Conservation (phyloP, 2,797 vertebrate species). For the Eidolon dupreanum region DNA sequence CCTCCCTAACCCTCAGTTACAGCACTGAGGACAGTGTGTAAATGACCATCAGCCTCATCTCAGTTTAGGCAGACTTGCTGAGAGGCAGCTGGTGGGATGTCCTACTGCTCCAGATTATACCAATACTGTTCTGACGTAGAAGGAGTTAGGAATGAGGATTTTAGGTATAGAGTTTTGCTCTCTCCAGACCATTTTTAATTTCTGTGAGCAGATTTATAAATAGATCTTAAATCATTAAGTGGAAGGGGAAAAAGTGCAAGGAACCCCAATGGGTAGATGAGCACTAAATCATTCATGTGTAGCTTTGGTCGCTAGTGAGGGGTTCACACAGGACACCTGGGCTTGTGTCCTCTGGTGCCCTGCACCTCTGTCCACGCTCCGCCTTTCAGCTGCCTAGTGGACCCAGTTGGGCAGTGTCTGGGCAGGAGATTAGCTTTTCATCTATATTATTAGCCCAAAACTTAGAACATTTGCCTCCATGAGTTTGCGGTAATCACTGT, state of each 20-base stretch:
- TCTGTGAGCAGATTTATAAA: background rate
- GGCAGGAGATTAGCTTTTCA: background rate
- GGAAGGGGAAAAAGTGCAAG: background rate
- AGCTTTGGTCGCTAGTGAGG: background rate
- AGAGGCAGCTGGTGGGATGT: background rate
- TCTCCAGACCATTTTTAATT: background rate
- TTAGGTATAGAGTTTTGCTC: background rate
- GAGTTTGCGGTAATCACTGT: background rate
- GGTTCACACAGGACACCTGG: accelerated
- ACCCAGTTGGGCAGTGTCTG: background rate
- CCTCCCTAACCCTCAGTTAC: background rate
- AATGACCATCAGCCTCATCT: background rate
- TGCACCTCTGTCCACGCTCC: background rate
- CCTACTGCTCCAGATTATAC: background rate
- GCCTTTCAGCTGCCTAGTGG: background rate
- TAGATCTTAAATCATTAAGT: background rate
- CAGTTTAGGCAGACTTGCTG: background rate
- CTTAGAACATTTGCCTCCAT: background rate
- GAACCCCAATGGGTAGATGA: background rate
- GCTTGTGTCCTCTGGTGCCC: background rate
- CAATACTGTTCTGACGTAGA: background rate
- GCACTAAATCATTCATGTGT: accelerated
- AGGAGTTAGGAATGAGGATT: background rate
- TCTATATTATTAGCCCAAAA: background rate
- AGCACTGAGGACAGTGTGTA: accelerated